These are phyloP conservation scores for Malthinus seriepunctatus DNA, from an alignment of 2,888 invertebrate genomes.

Conservation along the genomic window DNA sequence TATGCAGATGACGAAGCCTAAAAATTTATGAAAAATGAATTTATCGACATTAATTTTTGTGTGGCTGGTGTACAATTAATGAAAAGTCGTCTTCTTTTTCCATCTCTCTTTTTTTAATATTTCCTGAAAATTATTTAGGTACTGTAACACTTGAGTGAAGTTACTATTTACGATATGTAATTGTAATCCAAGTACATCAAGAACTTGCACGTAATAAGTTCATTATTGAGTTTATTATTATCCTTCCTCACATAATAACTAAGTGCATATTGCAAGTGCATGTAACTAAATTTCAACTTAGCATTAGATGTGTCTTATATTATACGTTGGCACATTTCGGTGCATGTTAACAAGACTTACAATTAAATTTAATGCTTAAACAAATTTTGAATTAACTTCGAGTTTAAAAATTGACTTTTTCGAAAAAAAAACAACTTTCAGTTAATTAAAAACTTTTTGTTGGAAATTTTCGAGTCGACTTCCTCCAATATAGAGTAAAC, in stretches of 20 bases:
- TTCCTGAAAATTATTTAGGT: neutral
- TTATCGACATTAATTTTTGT: slow-evolving; percentile 18
- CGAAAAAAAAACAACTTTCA: too few relatives aligned
- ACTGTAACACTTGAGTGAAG: too few relatives aligned
- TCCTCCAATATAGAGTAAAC: too few relatives aligned
- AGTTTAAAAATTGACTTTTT: too few relatives aligned
- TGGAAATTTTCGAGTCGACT: too few relatives aligned
- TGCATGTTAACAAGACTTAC: too few relatives aligned
- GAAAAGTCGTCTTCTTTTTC: neutral
- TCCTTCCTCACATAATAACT: slow-evolving; percentile 1
- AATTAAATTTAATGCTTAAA: too few relatives aligned
- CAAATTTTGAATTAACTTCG: too few relatives aligned
- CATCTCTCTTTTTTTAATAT: neutral
- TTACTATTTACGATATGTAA: neutral
- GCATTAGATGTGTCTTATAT: neutral
- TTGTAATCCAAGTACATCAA: neutral
- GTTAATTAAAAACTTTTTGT: too few relatives aligned
- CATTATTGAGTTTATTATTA: neutral
- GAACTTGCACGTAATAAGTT: slow-evolving; percentile 5
- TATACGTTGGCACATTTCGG: too few relatives aligned
- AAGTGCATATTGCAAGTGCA: slow-evolving; percentile 2
- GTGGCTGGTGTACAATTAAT: slow-evolving; percentile 1
- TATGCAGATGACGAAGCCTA: slow-evolving; percentile 23
- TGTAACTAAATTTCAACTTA: slow-evolving; percentile 1
- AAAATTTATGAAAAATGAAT: slow-evolving; percentile 25